A percentile compares a stretch with the other conserved stretches of the same genome.
Evolutionary conservation across 2,888 invertebrate species (phyloP).

Genomic region (Ochropacha duplaris): DNA sequence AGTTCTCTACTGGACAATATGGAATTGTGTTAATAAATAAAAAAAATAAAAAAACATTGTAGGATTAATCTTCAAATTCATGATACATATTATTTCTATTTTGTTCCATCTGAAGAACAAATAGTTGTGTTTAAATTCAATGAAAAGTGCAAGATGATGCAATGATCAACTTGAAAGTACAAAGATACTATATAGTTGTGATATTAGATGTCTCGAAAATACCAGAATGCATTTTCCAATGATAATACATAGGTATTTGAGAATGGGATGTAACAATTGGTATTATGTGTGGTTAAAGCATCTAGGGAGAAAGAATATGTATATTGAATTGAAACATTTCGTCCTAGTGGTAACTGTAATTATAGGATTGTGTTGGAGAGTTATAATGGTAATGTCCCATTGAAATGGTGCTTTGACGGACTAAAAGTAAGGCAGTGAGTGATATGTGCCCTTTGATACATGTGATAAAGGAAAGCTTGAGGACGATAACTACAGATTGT

Average conservation of each 20-base stretch:
- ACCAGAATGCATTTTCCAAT: constrained; percentile 36
- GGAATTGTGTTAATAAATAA: constrained; percentile 69
- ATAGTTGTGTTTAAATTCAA: not conserved
- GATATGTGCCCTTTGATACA: constrained; percentile 63
- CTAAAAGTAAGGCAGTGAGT: constrained; percentile 32
- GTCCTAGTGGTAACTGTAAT: constrained; percentile 29
- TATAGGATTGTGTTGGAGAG: not conserved
- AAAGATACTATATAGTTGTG: constrained; percentile 54
- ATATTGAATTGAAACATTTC: constrained; percentile 46
- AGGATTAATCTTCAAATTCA: constrained; percentile 37
- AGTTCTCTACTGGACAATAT: constrained; percentile 60
- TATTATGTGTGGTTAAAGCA: no score
- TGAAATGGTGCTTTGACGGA: constrained; percentile 47
- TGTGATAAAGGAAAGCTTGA: constrained; percentile 64
- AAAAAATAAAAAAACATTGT: constrained; percentile 49
- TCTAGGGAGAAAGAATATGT: constrained; percentile 40
- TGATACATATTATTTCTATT: constrained; percentile 47
- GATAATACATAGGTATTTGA: constrained; percentile 31
- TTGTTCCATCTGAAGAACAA: constrained; percentile 11
- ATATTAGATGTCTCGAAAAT: constrained; percentile 38
- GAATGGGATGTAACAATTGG: constrained; percentile 27
- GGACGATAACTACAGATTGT: constrained; percentile 51
- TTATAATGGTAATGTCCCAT: constrained; percentile 18
- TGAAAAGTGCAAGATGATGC: constrained; percentile 12
- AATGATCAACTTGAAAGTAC: constrained; percentile 58